Base-by-base conservation (phyloP, 2,113 vertebrate species). In the Parus major region DNA sequence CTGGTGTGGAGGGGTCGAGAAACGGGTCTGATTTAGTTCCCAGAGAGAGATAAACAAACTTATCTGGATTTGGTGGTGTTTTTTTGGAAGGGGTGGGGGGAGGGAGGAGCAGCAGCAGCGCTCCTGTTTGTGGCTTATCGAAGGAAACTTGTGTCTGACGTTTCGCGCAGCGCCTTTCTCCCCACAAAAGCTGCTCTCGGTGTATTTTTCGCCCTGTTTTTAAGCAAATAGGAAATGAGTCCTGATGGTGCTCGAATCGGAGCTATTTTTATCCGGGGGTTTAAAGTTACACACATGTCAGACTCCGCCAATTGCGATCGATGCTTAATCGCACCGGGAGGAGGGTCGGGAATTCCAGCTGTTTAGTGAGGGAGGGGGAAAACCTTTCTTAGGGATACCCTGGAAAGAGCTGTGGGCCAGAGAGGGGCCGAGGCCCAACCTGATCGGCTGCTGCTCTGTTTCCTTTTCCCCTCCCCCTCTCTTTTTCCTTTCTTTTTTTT, bases 261-360 rank as follows among this genome's bases (percentile, higher is more conserved):
- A 92, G 97, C 97, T 98, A 98, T 98, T 98, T 98, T 98, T 98
- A 97, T 95, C 97, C 53, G 22, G 82, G 93, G 88, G 94, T 97
- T 97, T 95, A 97, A 96, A 97, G 93, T 97, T 97, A 96, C 96
- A 81, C 88, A 68, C 86, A 52, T 96, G 96, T 96, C 97, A 86
- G 44, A 86, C 91, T 95, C 95, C 75, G 75, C 96, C 96, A 69
- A 94, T 98, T 91, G 92, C 77, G 47, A 93, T 95, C 95, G 82
- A 96, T 97, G 94, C 73, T 77, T 63, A 16, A 91, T 95, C 93
- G 82, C 90, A 65, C 33, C 53, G 65, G 92, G 80, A 92, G 84
- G 84, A 78, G 86, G 91, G 76, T 87, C 27, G 82, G 92, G 85
- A 70, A 90, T 96, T 97, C 97, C 96, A 96, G 96, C 95, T 97